Base-by-base conservation (phyloP, 2,113 vertebrate species). In the Danionella cerebrum region DNA sequence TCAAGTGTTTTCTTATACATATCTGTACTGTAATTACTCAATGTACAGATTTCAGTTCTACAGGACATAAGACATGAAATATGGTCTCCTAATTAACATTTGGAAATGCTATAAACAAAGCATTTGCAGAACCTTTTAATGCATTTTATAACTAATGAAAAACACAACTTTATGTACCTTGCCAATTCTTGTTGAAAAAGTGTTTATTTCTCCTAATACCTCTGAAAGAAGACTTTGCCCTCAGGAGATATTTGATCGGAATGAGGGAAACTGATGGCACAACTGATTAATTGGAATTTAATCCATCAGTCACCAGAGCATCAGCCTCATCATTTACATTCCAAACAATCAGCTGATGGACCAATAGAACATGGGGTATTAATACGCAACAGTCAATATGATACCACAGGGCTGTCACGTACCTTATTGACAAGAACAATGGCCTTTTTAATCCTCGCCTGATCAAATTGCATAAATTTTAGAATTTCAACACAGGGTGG, bases 241-340 rank as follows among this genome's bases (percentile, higher is more conserved):
- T 93, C 88, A 85, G 84, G 89, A 93, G 93, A 94, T 90, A 95
- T 91, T 92, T 96, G 91, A 95, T 94, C 93, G 93, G 92, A 95
- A 94, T 96, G 92, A 94, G 91, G 90, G 89, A 91, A 97, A 94
- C 87, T 81, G 79, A 95, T 91, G 91, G 95, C 95, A 88, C 89
- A 92, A 95, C 90, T 95, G 94, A 97, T 95, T 94, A 93, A 96
- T 92, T 93, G 92, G 92, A 94, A 97, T 93, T 93, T 88, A 94
- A 95, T 90, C 92, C 91, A 94, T 94, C 91, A 90, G 91, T 94
- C 93, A 96, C 89, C 82, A 84, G 91, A 91, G 90, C 88, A 93
- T 94, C 88, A 92, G 81, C 88, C 90, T 88, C 88, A 92, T 92
- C 89, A 93, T 94, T 93, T 94, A 90, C 92, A 95, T 95, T 94